phyloP scores from a whole-genome alignment of 1,140 invertebrate genomes.

The Saxidomus purpurata region DNA sequence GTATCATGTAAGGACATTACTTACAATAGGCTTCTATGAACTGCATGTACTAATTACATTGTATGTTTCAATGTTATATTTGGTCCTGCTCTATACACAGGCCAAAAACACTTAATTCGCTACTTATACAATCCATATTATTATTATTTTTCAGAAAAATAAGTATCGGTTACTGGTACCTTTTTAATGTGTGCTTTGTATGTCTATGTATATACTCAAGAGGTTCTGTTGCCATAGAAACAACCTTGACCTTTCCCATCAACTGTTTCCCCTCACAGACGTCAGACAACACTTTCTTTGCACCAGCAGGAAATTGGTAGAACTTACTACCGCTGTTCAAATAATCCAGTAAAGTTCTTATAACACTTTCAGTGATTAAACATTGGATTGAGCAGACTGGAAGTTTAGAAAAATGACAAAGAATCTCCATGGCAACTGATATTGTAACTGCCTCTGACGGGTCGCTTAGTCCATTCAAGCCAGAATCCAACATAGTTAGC shows the following conservation, averaged over 20 bases:
- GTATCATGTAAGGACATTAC: too few species aligned
- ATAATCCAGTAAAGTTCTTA: conserved; percentile 33
- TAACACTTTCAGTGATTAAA: background rate
- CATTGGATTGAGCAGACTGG: background rate
- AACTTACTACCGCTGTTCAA: conserved; percentile 18
- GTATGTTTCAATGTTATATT: too few species aligned
- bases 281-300: background rate
- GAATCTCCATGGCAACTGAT: conserved; percentile 53
- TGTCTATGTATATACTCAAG: conserved; percentile 49
- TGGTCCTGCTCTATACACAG: too few species aligned
- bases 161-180: too few species aligned
- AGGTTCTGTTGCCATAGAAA: conserved; percentile 51
- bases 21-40: too few species aligned
- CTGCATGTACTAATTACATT: too few species aligned
- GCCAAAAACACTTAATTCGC: too few species aligned
- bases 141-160: too few species aligned
- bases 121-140: too few species aligned
- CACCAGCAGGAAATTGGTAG: conserved; percentile 4
- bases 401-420: conserved; percentile 20
- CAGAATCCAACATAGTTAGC: conserved; percentile 10
- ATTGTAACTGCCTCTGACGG: conserved; percentile 10
- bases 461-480: conserved; percentile 6
- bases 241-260: conserved; percentile 34
- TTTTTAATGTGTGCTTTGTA: conserved; percentile 17
- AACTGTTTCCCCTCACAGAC: conserved; percentile 37